Evolutionary conservation across 1,140 invertebrate genomes (phyloP).

Genomic region (Papilio glaucus): DNA sequence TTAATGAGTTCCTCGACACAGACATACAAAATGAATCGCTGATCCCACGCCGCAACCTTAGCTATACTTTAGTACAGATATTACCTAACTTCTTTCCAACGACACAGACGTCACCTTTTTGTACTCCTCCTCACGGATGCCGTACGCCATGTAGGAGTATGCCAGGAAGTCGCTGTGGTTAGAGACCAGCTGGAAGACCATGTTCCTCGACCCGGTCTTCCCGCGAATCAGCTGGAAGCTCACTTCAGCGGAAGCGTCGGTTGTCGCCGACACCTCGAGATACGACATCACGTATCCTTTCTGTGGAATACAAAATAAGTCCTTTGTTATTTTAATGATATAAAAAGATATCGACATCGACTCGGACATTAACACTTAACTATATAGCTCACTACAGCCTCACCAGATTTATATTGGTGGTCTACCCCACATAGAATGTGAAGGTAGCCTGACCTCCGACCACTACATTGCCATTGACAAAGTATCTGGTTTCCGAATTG

Average conservation of each 20-base stretch:
- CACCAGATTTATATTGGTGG: not conserved
- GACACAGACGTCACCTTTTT: conserved; percentile 66
- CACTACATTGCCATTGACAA: conserved; percentile 10
- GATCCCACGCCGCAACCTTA: not conserved
- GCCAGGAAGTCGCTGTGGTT: conserved; percentile 71
- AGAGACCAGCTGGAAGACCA: conserved; percentile 72
- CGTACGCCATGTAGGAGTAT: conserved; percentile 67
- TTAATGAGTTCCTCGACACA: not conserved
- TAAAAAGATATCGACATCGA: too few species aligned
- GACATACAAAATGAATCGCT: not conserved
- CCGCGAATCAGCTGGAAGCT: conserved; percentile 62
- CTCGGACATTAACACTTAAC: not conserved
- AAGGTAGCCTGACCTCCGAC: not conserved
- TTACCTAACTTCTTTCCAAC: conserved; percentile 43
- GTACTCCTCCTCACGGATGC: conserved; percentile 69
- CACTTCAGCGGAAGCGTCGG: conserved; percentile 52
- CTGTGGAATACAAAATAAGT: conserved; percentile 51
- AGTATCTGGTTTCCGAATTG: not conserved
- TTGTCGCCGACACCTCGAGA: conserved; percentile 62
- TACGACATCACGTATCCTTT: conserved; percentile 69
- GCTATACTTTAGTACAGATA: not conserved
- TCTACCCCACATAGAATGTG: not conserved
- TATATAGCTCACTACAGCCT: conserved; percentile 1
- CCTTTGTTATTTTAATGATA: not conserved
- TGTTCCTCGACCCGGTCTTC: conserved; percentile 55